These are phyloP conservation scores for Dione juno DNA, from an alignment of 2,888 invertebrate genomes.

Conservation along the genomic window DNA sequence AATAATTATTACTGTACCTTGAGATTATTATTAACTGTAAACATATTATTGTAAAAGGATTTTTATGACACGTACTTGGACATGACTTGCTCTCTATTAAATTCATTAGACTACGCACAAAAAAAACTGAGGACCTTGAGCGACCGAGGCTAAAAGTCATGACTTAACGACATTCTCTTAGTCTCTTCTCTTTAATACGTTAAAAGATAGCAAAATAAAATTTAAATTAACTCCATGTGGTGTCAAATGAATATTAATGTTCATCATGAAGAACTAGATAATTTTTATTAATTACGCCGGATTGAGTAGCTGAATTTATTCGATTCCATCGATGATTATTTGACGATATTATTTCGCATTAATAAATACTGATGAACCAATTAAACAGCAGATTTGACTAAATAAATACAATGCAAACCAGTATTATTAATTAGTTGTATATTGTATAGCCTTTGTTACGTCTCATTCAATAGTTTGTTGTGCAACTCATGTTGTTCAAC, in stretches of 20 bases:
- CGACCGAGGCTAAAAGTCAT: slow-evolving; percentile 57
- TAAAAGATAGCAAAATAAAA: background rate
- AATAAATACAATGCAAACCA: slow-evolving; percentile 26
- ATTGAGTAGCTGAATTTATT: too few relatives aligned
- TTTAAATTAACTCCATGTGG: background rate
- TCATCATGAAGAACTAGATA: too few relatives aligned
- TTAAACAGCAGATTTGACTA: slow-evolving; percentile 9
- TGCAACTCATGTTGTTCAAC: slow-evolving; percentile 71
- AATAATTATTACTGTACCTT: slow-evolving; percentile 25
- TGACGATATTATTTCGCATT: too few relatives aligned
- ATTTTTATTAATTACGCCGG: too few relatives aligned
- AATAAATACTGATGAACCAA: background rate
- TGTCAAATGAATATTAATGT: background rate
- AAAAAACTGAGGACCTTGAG: slow-evolving; percentile 61
- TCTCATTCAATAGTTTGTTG: slow-evolving; percentile 52
- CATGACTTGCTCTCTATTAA: slow-evolving; percentile 51
- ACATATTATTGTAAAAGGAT: slow-evolving; percentile 36
- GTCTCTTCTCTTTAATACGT: slow-evolving; percentile 20
- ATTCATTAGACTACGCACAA: slow-evolving; percentile 47
- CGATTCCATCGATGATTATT: too few relatives aligned
- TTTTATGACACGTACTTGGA: slow-evolving; percentile 43
- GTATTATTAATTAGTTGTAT: slow-evolving; percentile 44
- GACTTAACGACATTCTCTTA: slow-evolving; percentile 64
- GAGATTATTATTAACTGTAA: slow-evolving; percentile 29
- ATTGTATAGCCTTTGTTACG: slow-evolving; percentile 40